Evolutionary conservation across 2,888 invertebrate genomes (phyloP), one percentile per base, ranked within the genome.

Genomic region (Agonopterix arenella): DNA sequence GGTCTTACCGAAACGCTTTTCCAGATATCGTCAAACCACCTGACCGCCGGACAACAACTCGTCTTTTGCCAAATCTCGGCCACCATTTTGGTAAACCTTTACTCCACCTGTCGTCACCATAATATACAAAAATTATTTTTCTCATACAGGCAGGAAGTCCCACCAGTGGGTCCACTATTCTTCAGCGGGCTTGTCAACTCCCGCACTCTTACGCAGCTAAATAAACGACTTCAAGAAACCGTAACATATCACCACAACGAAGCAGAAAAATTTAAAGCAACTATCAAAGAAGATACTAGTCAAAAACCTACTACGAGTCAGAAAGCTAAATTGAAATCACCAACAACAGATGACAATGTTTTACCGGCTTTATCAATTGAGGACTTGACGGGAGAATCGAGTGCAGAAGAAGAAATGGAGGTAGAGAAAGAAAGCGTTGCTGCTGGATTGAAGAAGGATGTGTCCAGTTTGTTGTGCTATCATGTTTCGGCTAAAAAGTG

Each of bases 131-230:
- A n/a, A n/a, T n/a, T n/a, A n/a, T n/a, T n/a, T n/a, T 18, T 18
- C 4, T 18, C 43, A 28, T 13, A n/a, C 59, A 83, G 82, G 36
- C 53, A 61, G 1, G 65, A 70, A 16, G 50, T 65, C 10, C 61
- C 73, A n/a, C 78, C 84, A 1, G 62, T 84, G 1, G 89, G 90
- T 0, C 83, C 84, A 0, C 55, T 88, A 16, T 85, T 86, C 73
- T 89, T 84, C 66, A 80, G 81, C 57, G 90, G 89, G 0, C 51
- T 89, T 11, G 68, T 81, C 9, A 89, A 89, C 55, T 78, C 88
- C 0, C 72, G 84, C 2, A 69, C 73, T 0, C 59, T 88, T 2
- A 47, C 61, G 0, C 80, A 81, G 51, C 67, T 89, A 1, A 83
- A 80, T 54, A 74, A 73, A 52, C 68, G 76, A 1, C 66, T 89